Conservation (phyloP, 2,888 invertebrate genomes). For the Apoda limacodes region DNA sequence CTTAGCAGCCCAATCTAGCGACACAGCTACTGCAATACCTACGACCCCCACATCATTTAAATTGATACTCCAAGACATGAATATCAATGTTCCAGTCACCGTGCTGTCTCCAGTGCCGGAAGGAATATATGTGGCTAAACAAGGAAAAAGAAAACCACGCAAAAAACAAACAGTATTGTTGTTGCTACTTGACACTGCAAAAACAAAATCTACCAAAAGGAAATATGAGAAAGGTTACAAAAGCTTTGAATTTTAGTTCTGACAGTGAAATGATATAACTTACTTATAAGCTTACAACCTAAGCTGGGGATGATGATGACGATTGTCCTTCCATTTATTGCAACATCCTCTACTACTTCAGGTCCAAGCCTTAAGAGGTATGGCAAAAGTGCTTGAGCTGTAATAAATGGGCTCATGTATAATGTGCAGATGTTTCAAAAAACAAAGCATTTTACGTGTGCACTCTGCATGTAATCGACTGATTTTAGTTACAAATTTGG, state of each 20-base stretch:
- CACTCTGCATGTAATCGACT: slow-evolving; percentile 8
- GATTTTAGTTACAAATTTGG: slow-evolving; percentile 8
- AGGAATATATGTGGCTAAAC: slow-evolving; percentile 19
- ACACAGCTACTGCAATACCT: too few relatives aligned
- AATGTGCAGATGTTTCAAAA: slow-evolving; percentile 18
- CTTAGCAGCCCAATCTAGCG: too few relatives aligned
- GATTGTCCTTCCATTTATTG: slow-evolving; percentile 21
- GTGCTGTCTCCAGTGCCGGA: slow-evolving; percentile 18
- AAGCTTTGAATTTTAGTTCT: slow-evolving; percentile 13
- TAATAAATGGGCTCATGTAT: slow-evolving; percentile 18
- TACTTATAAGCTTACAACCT: slow-evolving; percentile 7
- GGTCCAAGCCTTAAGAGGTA: slow-evolving; percentile 19
- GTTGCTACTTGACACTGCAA: slow-evolving; percentile 19
- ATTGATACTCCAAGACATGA: too few relatives aligned
- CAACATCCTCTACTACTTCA: slow-evolving; percentile 19
- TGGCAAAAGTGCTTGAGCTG: slow-evolving; percentile 18
- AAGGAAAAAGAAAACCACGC: slow-evolving; percentile 21
- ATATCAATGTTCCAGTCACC: slow-evolving; percentile 17
- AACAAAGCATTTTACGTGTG: slow-evolving; percentile 14
- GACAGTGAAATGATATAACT: slow-evolving; percentile 12
- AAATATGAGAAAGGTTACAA: slow-evolving; percentile 15
- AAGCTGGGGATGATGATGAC: slow-evolving; percentile 16
- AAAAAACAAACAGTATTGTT: slow-evolving; percentile 16
- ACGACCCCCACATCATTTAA: too few relatives aligned
- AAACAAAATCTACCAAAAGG: slow-evolving; percentile 18